Base-by-base conservation (phyloP, 1,140 invertebrate genomes). In the Halyomorpha halys region DNA sequence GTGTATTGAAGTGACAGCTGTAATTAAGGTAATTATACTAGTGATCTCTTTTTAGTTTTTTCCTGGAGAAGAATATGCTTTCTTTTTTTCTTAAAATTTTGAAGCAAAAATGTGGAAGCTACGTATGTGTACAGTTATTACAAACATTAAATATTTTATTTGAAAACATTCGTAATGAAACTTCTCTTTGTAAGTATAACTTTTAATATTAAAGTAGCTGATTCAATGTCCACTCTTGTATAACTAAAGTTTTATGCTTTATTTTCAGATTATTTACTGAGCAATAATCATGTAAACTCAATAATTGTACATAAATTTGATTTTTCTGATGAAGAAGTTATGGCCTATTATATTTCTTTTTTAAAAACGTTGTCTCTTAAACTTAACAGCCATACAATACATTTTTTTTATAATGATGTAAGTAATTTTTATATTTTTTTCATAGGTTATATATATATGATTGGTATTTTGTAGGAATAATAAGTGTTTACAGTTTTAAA, bases 301-400 rank as follows among this genome's bases (percentile, higher is more conserved):
- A 99, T 99, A 72, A 99, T 99, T 74, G 91, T 96, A 45, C 96
- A 99, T 77, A 97, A 97, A 78, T 99, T 99, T 83, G 97, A 99
- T 76, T 97, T 99, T 73, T 94, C 92, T 16, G 96, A 99, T 78
- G 97, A 99, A 79, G 97, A 99, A 83, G 94, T 99, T 3, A 98
- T 99, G 94, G 97, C 96, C 6, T 99, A 99, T 76, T 99, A 99
- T 75, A 98, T 99, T 74, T 97, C 96, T 54, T 99, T 99, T 75
- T 75, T 99, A 63, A 99, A 99, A 77, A 99, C 96, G 0, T 79
- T 99, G 18, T 99, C 96, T 68, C 80, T 99, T 45, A 99, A 99
- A 78, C 77, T 99, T n/a, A 99, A 99, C 78, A 85, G 87, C 67
- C 94, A 99, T 74, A 99, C 97, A 3, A 97, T 99, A 72, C 95